Base-by-base conservation (phyloP, 1,140 invertebrate genomes). In the Maniola jurtina region DNA sequence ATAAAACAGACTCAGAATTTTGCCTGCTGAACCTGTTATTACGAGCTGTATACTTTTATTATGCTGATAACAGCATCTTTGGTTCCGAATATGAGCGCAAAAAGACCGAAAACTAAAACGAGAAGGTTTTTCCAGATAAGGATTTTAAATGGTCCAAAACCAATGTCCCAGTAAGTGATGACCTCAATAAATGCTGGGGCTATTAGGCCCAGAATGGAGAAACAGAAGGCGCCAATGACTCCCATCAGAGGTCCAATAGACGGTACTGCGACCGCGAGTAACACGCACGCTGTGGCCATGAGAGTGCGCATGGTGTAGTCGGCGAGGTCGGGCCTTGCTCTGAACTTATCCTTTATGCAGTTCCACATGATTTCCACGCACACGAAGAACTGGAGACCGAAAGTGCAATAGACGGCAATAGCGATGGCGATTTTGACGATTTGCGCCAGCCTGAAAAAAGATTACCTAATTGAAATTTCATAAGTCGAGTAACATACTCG, bases 361-460 rank as follows among this genome's bases (percentile, higher is more conserved):
- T 93, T 93, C 95, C 95, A 96, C 47, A 92, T 93, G 66, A 96
- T 97, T 78, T 96, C 96, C 16, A 96, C 88, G 80, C 98, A 98
- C 1, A 99, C 98, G 86, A 97, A 99, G 80, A 99, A 97, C 89
- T 99, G 98, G 47, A 99, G 93, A n/a, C 96, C 97, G 85, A 98
- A 99, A 0, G 97, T 97, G 80, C 97, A 96, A 81, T 96, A 98
- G 3, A 99, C 97, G 2, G 97, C 96, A 11, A 98, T 79, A 0
- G 94, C 96, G 80, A 99, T 98, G 42, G 97, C 90, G 45, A 99
- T 90, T 87, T 97, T 95, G 0, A 98, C 97, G 36, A 94, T 89
- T 92, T 98, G 95, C 35, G 97, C 96, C 11, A 96, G 92, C 76
- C 97, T 97, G 92, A 0, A 80, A 88, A 71, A 54, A 42, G 72